A percentile compares a stretch with the other conserved stretches of the same genome.
Conservation (phyloP, 1,140 invertebrate genomes). For the Euglossa dilemma region DNA sequence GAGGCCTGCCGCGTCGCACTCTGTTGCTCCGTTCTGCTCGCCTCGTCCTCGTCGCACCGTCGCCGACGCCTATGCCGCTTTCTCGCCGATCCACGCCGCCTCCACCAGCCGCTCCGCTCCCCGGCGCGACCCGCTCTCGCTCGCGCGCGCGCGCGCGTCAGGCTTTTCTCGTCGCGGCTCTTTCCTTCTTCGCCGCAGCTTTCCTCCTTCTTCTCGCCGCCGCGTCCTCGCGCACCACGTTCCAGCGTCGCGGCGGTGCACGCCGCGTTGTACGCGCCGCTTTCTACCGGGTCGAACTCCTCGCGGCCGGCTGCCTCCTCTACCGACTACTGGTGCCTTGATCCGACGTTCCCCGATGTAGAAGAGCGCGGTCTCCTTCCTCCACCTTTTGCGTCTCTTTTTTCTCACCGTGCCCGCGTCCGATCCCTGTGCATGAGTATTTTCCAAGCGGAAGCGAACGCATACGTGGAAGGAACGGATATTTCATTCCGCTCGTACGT, state of each 20-base stretch:
- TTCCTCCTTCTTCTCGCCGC: slow-evolving; percentile 42
- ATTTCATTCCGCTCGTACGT: no score
- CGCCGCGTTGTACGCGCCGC: neutral
- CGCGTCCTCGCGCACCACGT: slow-evolving; percentile 13
- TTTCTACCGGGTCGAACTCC: slow-evolving; percentile 33
- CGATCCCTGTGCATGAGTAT: no score
- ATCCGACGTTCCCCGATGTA: slow-evolving; percentile 71
- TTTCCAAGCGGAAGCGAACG: no score
- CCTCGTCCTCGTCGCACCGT: slow-evolving; percentile 72
- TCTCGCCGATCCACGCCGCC: slow-evolving; percentile 51
- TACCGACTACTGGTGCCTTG: slow-evolving; percentile 80
- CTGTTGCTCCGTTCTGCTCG: slow-evolving; percentile 77
- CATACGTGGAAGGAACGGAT: no score
- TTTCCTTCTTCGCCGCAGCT: slow-evolving; percentile 50
- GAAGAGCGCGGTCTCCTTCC: slow-evolving; percentile 77
- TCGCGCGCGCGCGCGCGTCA: neutral
- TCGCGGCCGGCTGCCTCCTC: slow-evolving; percentile 64
- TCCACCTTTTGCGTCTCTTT: no score
- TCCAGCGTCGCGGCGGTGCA: slow-evolving; percentile 13
- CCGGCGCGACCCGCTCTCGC: slow-evolving; percentile 29
- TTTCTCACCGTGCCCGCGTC: neutral
- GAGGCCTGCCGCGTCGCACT: slow-evolving; percentile 80
- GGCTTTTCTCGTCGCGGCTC: slow-evolving; percentile 39
- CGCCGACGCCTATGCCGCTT: slow-evolving; percentile 60
- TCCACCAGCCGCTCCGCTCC: neutral